Evolutionary conservation across 2,888 invertebrate species (phyloP), one percentile per base, ranked within the genome.

Genomic region (Tridacna gigas): DNA sequence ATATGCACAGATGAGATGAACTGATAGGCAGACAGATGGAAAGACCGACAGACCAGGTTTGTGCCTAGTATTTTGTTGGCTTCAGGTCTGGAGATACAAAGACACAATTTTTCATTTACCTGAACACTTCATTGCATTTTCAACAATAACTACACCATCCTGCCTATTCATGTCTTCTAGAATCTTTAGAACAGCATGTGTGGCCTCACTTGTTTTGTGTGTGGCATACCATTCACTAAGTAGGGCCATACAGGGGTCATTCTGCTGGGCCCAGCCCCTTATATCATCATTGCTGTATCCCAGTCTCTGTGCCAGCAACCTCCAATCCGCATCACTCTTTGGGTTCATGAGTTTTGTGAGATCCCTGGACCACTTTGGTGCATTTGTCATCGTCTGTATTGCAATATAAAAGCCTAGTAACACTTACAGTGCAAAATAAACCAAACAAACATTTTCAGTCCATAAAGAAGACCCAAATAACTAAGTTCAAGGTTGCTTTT

Each of bases 141-240:
- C 93, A 12, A 94, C 93, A 78, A 94, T 92, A 47, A 82, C 79
- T 0, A 90, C 92, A 7, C 91, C 94, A 85, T 94, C 94, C 69
- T 86, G 66, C 65, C 94, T 88, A 76, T 92, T 90, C 90, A 94
- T 94, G 66, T 94, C 94, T 66, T 91, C 91, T 13, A 94, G 89
- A n/a, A 88, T 85, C n/a, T 88, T 91, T 63, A 93, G 84, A 15
- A 94, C 86, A 26, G 90, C 94, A 76, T 86, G 83, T 9, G 87
- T 90, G 20, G 92, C 92, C 80, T 94, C 94, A 74, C 92, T 90
- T 13, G 92, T 93, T 82, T 92, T 94, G 82, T 93, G 92, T 18
- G 91, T 93, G 74, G 93, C 91, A 82, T 92, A 94, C 94, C 94
- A 94, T 82, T 94, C 94, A 86, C 91, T 92, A 20, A 94, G 87